Conservation (phyloP, 2,113 vertebrate species). For the Gorsachius goisagi region DNA sequence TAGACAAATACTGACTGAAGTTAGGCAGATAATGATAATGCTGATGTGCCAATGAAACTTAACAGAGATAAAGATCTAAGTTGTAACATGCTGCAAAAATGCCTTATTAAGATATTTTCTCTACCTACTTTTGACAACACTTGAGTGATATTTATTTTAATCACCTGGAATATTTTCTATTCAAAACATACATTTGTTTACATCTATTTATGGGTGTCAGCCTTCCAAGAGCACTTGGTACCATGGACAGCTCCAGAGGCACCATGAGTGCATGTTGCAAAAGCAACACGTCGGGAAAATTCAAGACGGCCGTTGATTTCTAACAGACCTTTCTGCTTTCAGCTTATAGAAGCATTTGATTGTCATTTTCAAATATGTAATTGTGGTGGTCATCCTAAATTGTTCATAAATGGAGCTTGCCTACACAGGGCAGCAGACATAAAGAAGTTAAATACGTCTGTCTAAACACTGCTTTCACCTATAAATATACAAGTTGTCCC, state of each 20-base stretch:
- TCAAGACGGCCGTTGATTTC: rapidly evolving
- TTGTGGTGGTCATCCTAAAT: neutral
- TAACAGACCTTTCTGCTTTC: neutral
- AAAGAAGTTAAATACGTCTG: neutral
- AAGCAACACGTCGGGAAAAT: rapidly evolving
- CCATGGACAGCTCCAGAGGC: slow-evolving; percentile 43
- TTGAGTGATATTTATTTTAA: neutral
- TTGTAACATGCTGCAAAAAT: neutral
- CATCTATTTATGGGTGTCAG: neutral
- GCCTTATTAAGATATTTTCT: neutral
- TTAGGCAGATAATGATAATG: neutral
- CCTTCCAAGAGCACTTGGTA: rapidly evolving
- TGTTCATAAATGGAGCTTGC: neutral
- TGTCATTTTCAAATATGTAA: neutral
- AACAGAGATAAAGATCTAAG: neutral
- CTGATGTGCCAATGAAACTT: neutral
- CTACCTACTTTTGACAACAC: neutral
- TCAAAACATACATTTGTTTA: neutral
- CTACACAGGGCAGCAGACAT: neutral
- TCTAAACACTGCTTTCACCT: neutral
- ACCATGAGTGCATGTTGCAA: rapidly evolving
- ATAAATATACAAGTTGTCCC: neutral
- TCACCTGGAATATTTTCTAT: neutral
- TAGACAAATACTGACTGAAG: neutral
- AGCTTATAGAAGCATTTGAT: neutral